Base-by-base conservation (phyloP, 2,797 vertebrate genomes). In the Tokudaia tokunoshimensis region DNA sequence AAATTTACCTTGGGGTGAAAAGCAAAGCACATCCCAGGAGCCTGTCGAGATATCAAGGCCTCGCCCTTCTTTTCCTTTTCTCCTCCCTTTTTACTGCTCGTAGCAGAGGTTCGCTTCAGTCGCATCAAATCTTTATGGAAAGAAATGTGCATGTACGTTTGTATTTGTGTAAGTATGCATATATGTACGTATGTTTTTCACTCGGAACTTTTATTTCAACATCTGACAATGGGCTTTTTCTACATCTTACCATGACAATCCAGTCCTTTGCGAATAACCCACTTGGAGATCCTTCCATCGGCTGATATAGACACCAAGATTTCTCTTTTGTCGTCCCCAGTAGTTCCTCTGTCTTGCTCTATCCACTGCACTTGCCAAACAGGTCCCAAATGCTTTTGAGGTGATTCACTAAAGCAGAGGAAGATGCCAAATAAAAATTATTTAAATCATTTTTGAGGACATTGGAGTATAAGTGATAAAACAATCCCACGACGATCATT, bases 291-390 rank as follows among this genome's bases (percentile, higher is more conserved):
- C 95, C 99, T 98, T 87, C 99, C 99, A 0, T 99, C 99, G 74
- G 99, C 99, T 6, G 99, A 99, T 97, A 99, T 99, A 1, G 99
- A 99, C 65, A 99, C 98, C 3, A 99, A 98, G 4, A 97, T 98
- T 95, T 99, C 99, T 5, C 96, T 98, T 94, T 97, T 99, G 96
- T 99, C 98, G 15, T 99, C 99, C 85, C 97, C 99, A 41, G 97
- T 89, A 1, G 96, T 94, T 3, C 97, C 98, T 95, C 98, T 91
- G 79, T 99, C 98, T 93, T 99, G 99, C 22, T 99, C 98, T 81
- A 98, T 98, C 99, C 99, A 99, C 97, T 97, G 99, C 95, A 99
- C 97, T 94, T 99, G 99, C 99, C 99, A 99, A 72, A 99, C 98
- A 1, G 99, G 98, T 85, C 98, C 98, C 74, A 98, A 94, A 97